Evolutionary conservation across 2,113 vertebrate species (phyloP), one percentile per base, ranked within the genome.

Genomic region (Nothocercus nigrocapillus): DNA sequence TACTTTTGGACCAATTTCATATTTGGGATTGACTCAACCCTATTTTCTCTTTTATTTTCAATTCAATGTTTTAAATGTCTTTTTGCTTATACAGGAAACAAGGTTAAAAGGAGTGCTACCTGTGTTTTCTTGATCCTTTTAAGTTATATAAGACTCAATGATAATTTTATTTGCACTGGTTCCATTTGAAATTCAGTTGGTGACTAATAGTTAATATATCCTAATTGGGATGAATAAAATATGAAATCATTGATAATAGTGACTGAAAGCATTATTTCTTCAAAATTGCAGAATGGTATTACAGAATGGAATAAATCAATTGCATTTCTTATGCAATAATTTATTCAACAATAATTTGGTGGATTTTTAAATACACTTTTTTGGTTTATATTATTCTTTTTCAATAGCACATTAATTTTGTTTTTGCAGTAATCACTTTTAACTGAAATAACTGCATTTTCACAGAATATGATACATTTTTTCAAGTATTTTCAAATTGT

Each of bases 401-500:
- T 94, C 47, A 96, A 92, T 95, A 58, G 68, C 77, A 76, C 82
- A 53, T 97, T 97, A 80, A 38, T 91, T 96, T 95, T 85, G 47
- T 42, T 90, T 97, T 91, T 86, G 58, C 51, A 75, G 44, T 96
- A 88, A 53, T 96, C 58, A 91, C 88, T 97, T 97, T 92, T 93
- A 96, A 93, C 89, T 77, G 72, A 96, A 91, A 34, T 92, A 93
- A 91, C 54, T 93, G 45, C 96, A 96, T 97, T 95, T 53, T 95
- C 94, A 97, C 94, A 68, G 64, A 84, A 75, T 88, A 92, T 5
- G 1, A 58, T 89, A 85, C 45, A 73, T 96, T 95, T 97, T 97
- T 76, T 81, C 82, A 80, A 91, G 54, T 96, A 76, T 96, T 97
- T 97, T 96, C 82, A 93, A 95, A 96, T 89, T 87, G 91, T 98